Evolutionary conservation across 2,888 invertebrate genomes (phyloP), one percentile per base, ranked within the genome.

Genomic region (Drosophila parthenogenetica): DNA sequence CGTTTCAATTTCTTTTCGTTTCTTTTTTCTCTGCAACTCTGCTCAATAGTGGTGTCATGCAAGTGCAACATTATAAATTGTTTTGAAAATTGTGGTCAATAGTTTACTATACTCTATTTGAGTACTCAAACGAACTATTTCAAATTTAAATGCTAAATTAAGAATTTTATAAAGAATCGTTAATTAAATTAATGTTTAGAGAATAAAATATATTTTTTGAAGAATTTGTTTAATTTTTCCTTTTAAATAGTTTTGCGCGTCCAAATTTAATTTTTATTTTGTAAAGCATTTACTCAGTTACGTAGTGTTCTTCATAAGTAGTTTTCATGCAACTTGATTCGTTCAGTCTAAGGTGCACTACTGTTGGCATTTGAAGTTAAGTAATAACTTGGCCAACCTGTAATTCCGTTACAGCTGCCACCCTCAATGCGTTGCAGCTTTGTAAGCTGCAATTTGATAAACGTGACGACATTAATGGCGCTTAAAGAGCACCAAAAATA

Each of bases 401-500:
- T 54, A 73, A 67, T 67, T 77, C 63, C 40, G 54, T 53, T 78
- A 45, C 17, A 40, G 59, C 48, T 51, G 55, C 54, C 54, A 46
- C 62, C 62, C 62, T n/a, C 62, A n/a, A 45, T 32, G 43, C 14
- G 19, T 32, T 43, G 45, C 54, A 16, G 25, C 45, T 16, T 58
- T 68, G 61, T 68, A 64, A 73, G 59, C 73, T 74, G 71, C 77
- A 86, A 81, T 83, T 83, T 79, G 77, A 81, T 77, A 81, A 84
- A 79, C 79, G 83, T 78, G 87, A 73, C 73, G 65, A 65, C 83
- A 80, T 73, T 83, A 80, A 75, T 73, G 83, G 64, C 50, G 73
- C 51, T 68, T 78, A 60, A 73, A 66, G 70, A 73, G 58, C 67
- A 22, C n/a, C 46, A 63, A 39, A 39, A 39, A 39, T 51, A n/a